These are phyloP conservation scores for Pogona vitticeps DNA, from an alignment of 2,113 vertebrate genomes.

Conservation along the genomic window DNA sequence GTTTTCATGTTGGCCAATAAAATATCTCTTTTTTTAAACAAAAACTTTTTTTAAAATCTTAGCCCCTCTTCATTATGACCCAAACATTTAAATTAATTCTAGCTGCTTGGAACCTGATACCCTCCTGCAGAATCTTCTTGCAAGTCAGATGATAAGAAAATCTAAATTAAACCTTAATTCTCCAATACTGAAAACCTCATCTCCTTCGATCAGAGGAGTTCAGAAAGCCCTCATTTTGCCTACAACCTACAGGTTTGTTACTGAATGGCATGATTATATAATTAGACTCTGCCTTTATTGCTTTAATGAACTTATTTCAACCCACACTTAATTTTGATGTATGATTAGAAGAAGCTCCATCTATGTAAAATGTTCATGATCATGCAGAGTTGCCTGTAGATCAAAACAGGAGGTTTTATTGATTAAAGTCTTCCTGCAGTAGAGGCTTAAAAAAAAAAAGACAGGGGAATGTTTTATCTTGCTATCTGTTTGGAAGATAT, in stretches of 20 bases:
- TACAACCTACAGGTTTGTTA: conserved; percentile 22
- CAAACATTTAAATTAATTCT: conserved; percentile 25
- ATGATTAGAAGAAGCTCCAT: conserved; percentile 9
- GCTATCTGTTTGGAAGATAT: conserved; percentile 56
- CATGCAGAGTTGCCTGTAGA: conserved; percentile 29
- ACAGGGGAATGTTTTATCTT: conserved; percentile 42
- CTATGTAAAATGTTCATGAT: conserved; percentile 6
- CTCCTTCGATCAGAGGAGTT: conserved; percentile 15
- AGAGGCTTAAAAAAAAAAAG: conserved; percentile 55
- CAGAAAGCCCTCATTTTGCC: neutral
- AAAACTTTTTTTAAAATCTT: neutral
- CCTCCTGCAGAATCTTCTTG: accelerated
- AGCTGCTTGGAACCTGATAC: accelerated
- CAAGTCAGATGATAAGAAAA: conserved; percentile 28
- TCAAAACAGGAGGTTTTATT: conserved; percentile 61
- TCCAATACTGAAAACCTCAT: neutral
- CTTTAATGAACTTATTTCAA: conserved; percentile 37
- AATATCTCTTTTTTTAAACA: conserved; percentile 3
- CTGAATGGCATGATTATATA: neutral
- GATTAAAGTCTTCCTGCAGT: conserved; percentile 52
- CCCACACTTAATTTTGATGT: conserved; percentile 34
- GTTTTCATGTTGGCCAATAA: accelerated
- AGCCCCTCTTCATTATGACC: neutral
- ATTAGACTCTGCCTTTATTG: conserved; percentile 19
- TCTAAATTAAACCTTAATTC: conserved; percentile 22